These are phyloP conservation scores for Drosophila cognata DNA, from an alignment of 2,888 invertebrate species.

Conservation along the genomic window DNA sequence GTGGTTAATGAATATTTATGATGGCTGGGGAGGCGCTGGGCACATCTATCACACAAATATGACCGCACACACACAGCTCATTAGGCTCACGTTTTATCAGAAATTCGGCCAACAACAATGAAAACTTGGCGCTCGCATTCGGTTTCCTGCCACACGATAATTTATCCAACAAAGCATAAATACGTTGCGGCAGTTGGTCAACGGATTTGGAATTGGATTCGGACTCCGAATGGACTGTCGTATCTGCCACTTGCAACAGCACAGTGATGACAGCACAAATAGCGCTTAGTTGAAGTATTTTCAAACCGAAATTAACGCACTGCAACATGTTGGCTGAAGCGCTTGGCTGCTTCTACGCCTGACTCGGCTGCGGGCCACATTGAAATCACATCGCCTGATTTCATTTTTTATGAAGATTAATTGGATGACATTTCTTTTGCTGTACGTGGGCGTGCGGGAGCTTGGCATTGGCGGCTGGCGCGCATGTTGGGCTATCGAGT, in stretches of 20 bases:
- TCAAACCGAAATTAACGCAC: constrained; percentile 49
- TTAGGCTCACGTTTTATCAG: constrained; percentile 81
- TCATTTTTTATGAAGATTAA: constrained; percentile 78
- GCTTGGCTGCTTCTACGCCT: constrained; percentile 52
- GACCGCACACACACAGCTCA: constrained; percentile 47
- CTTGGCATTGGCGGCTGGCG: constrained; percentile 5
- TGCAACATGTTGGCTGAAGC: constrained; percentile 68
- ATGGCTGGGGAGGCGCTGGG: neutral
- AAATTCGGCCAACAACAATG: constrained; percentile 73
- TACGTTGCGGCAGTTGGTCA: constrained; percentile 59
- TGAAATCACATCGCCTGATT: constrained; percentile 74
- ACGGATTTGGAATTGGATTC: constrained; percentile 15
- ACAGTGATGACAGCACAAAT: constrained; percentile 30
- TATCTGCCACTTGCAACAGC: constrained; percentile 13
- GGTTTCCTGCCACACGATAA: constrained; percentile 60
- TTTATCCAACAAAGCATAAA: constrained; percentile 62
- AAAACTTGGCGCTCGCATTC: constrained; percentile 72
- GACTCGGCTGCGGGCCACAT: constrained; percentile 28
- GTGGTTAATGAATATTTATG: constrained; percentile 51
- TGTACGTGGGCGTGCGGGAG: constrained; percentile 8
- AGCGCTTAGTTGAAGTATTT: constrained; percentile 46
- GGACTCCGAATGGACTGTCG: constrained; percentile 4
- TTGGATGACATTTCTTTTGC: constrained; percentile 70
- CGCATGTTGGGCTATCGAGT: constrained; percentile 42
- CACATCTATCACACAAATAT: constrained; percentile 47